Evolutionary conservation across 1,140 invertebrate genomes (phyloP), one percentile per base, ranked within the genome.

Genomic region (Batillaria attramentaria): DNA sequence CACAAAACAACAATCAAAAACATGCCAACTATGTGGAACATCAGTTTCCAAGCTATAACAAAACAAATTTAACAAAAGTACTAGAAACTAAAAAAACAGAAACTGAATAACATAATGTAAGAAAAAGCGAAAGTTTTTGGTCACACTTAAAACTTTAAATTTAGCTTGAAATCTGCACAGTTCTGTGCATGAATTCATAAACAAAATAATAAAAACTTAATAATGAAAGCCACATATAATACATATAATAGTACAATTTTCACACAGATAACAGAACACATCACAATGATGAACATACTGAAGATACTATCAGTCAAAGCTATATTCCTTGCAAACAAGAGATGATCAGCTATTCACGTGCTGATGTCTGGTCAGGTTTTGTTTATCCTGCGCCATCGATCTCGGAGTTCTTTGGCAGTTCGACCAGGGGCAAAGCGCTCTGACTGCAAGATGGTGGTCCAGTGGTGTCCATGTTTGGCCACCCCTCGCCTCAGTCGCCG

Each of bases 371-470:
- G n/a, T n/a, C n/a, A n/a, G n/a, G n/a, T 85, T 62, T 77, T 83
- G 60, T 85, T 81, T 46, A 88, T 69, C 39, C 10, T 80, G 72
- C 85, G 79, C 87, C 87, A 89, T 60, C 81, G 84, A 20, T 84
- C 83, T 50, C 86, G 78, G 33, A 89, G 79, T 50, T 89, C 86
- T 42, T 85, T 81, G 5, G 78, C 77, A 13, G 85, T 87, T n/a
- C 88, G 78, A 2, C 79, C 83, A n/a, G 79, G 74, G 35, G 81
- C 31, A 69, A 89, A 89, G 3, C 69, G 81, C 35, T 77, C 85
- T 1, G 60, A 69, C 16, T 76, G 75, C 16, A 88, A 72, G 35
- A 89, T 88, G 18, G 83, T 73, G 70, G 85, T 86, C 87, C 87
- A 89, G 75, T 84, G 85, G 70, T 85, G 87, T 1, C 87, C 87